phyloP scores from a whole-genome alignment of 2,888 invertebrate genomes.

The Onchidella celtica region DNA sequence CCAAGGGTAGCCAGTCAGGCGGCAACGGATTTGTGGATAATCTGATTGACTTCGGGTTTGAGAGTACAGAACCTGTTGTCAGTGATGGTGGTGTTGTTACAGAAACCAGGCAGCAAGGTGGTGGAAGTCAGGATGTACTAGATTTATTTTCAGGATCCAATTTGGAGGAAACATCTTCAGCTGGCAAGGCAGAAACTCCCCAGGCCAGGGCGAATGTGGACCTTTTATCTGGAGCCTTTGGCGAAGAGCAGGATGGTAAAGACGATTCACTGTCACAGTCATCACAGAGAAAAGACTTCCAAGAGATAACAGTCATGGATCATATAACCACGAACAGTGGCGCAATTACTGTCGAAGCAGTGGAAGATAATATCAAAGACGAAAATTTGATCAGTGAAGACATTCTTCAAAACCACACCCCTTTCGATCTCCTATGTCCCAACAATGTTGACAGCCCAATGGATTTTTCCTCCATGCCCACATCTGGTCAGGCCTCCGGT shows the following conservation, averaged over 20 bases:
- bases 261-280: not conserved
- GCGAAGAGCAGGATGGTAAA: not conserved
- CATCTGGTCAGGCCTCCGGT: slow-evolving; percentile 49
- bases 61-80: not conserved
- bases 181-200: not conserved
- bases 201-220: not conserved
- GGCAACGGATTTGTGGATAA: not conserved
- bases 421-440: slow-evolving; percentile 43
- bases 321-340: not conserved
- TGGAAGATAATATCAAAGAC: not conserved
- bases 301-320: not conserved
- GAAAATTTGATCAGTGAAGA: slow-evolving; percentile 33
- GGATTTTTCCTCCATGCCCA: slow-evolving; percentile 32
- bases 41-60: slow-evolving; percentile 1
- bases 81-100: not conserved
- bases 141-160: not conserved
- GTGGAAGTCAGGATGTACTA: not conserved
- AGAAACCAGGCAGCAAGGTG: not conserved
- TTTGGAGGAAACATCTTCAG: not conserved
- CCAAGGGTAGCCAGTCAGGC: not conserved
- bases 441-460: slow-evolving; percentile 14
- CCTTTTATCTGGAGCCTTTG: not conserved
- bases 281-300: not conserved
- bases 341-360: not conserved
- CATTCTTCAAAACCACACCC: slow-evolving; percentile 26